Base-by-base conservation (phyloP, 2,888 invertebrate species). In the Rotaria sp. region DNA sequence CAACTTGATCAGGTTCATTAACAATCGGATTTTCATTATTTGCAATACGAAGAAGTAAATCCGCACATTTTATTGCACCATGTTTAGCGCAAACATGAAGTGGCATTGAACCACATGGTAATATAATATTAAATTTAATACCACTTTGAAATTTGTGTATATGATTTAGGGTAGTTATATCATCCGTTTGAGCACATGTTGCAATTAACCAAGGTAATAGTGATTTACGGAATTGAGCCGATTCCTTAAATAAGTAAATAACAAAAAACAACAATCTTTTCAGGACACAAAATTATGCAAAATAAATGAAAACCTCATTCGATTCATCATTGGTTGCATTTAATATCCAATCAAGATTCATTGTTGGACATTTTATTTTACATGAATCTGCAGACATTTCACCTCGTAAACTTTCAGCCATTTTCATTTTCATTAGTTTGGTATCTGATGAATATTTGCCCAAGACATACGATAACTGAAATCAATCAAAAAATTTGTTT, bases 1-100 rank as follows among this genome's bases (percentile, higher is more conserved):
- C 45, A n/a, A 41, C 41, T 13, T 80, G 80, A 80, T 80, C 80
- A 80, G 11, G 26, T 80, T 80, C 45, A 80, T 80, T 80, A 80
- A 45, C 80, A 35, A 67, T 18, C 1, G 35, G 4, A 35, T 67
- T 35, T 0, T 67, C 67, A 41, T 41, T 26, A 21, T 21, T 15
- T 18, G 13, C 26, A 0, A 80, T 1, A 45, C n/a, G 80, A 80
- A 80, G 80, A n/a, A 80, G 18, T 15, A 45, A 80, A 1, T 45
- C 45, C 1, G 80, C 80, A 80, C 80, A 80, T 45, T 80, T 41
- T 11, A 80, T 45, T 0, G 80, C 41, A 45, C 15, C 18, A 45
- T 80, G 10, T 80, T 45, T 80, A 13, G 80, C 80, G 7, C 45
- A 41, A n/a, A 80, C 15, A 45, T 80, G 80, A 24, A 80, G n/a